Conservation (phyloP, 2,888 invertebrate genomes). For the Mesorhabditis belari region DNA sequence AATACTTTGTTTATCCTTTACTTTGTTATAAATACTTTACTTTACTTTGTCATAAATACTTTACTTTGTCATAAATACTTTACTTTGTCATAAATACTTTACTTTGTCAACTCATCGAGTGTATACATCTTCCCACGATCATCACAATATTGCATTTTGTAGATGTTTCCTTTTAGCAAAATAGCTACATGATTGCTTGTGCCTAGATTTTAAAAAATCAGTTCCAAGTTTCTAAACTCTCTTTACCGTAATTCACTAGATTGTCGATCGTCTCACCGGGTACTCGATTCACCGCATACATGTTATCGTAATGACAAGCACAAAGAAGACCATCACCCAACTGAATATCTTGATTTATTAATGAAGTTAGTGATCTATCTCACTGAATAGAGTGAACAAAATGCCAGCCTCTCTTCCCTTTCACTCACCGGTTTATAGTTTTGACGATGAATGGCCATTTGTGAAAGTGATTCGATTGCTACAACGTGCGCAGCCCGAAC, state of each 20-base stretch:
- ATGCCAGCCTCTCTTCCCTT: no score
- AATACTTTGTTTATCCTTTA: no score
- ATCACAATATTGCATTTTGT: slow-evolving; percentile 36
- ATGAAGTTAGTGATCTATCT: no score
- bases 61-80: no score
- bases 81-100: no score
- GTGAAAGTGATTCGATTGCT: slow-evolving; percentile 34
- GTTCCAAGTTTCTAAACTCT: neutral
- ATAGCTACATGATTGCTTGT: slow-evolving; percentile 30
- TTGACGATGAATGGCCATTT: slow-evolving; percentile 39
- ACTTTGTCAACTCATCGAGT: slow-evolving; percentile 31
- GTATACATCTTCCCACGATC: slow-evolving; percentile 16
- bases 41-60: no score
- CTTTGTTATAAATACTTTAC: no score
- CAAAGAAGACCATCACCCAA: slow-evolving; percentile 40
- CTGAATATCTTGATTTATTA: slow-evolving; percentile 15
- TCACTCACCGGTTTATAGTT: slow-evolving; percentile 30
- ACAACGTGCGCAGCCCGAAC: slow-evolving; percentile 38
- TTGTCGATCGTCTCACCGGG: slow-evolving; percentile 34
- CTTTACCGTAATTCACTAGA: slow-evolving; percentile 18
- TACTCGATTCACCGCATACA: slow-evolving; percentile 32
- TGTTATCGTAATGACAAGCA: slow-evolving; percentile 40
- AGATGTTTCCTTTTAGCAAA: slow-evolving; percentile 31
- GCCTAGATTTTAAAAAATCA: slow-evolving; percentile 2
- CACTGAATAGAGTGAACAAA: no score